phyloP scores from a whole-genome alignment of 1,140 invertebrate genomes.

The Pentalonia nigronervosa region DNA sequence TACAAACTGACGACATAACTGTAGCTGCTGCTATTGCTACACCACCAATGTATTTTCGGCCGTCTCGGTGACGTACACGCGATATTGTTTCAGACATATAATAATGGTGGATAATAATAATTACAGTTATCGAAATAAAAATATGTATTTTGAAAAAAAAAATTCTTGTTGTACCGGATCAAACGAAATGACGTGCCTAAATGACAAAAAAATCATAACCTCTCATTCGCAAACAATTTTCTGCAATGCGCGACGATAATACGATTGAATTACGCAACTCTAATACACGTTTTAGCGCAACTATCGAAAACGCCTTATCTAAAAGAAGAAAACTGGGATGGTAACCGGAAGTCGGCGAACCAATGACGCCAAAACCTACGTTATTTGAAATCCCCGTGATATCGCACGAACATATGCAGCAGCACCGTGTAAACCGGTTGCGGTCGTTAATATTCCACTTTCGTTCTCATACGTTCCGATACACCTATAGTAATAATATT shows the following conservation, averaged over 20 bases:
- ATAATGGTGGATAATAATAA: not conserved
- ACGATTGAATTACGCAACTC: not conserved
- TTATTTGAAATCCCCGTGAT: not conserved
- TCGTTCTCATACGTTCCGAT: conserved; percentile 9
- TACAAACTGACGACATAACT: conserved; percentile 2
- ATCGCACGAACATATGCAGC: conserved; percentile 6
- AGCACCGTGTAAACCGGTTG: conserved; percentile 39
- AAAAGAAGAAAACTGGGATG: not conserved
- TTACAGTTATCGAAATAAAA: not conserved
- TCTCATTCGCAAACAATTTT: not conserved
- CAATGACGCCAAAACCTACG: not conserved
- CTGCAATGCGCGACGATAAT: not conserved
- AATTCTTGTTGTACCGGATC: conserved; percentile 12
- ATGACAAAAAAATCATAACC: not conserved
- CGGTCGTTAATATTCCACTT: conserved; percentile 43
- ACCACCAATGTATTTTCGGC: not conserved
- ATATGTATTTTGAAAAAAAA: not conserved
- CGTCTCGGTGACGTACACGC: not conserved
- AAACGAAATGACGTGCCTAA: not conserved
- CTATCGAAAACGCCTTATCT: not conserved
- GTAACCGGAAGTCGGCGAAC: conserved; percentile 3
- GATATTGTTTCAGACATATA: not conserved
- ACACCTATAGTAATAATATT: not conserved
- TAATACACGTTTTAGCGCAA: not conserved
- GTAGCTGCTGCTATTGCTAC: not conserved